Base-by-base conservation (phyloP, 2,888 invertebrate genomes). In the Scaptomyza parva region DNA sequence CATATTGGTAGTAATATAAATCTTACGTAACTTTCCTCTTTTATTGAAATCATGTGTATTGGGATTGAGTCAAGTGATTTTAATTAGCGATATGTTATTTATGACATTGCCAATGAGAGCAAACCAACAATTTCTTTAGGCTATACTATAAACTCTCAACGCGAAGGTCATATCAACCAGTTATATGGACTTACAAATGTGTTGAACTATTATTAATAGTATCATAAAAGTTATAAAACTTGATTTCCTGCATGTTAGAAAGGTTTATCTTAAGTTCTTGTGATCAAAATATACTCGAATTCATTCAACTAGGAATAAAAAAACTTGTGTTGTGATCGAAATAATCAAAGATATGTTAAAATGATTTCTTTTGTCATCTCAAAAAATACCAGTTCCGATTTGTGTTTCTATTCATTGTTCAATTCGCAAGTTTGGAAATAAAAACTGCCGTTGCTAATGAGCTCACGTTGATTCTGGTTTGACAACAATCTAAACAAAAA, bases 401-500 rank as follows among this genome's bases (percentile, higher is more conserved):
- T 22, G 11, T 18, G 11, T 18, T 20, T 33, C 60, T 18, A 37
- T 50, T 50, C 55, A 67, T 63, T 73, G 69, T 44, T 30, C 20
- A 28, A 22, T 63, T 57, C 7, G 65, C 48, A 48, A 37, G 14
- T 7, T 40, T 55, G 11, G 53, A 43, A 30, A 37, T 22, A 18
- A n/a, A 47, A 60, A 24, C 47, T 12, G 12, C 18, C 18, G 37
- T 53, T 35, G 63, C 60, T 69, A 75, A 75, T 75, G 68, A 76
- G 76, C 69, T 64, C 57, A 60, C 40, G 18, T 18, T 30, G 43
- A 17, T 45, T 47, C 37, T 54, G 65, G 86, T 63, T 63, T 72
- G 81, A 86, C 81, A 55, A 86, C 81, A 83, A 86, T 81, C 81
- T 81, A 82, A 74, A 58, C 17, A 39, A 11, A 41, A 18, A 8